A percentile compares a stretch with the other conserved stretches of the same genome.
Conservation (phyloP, 2,888 invertebrate genomes). For the Diloba caeruleocephala region DNA sequence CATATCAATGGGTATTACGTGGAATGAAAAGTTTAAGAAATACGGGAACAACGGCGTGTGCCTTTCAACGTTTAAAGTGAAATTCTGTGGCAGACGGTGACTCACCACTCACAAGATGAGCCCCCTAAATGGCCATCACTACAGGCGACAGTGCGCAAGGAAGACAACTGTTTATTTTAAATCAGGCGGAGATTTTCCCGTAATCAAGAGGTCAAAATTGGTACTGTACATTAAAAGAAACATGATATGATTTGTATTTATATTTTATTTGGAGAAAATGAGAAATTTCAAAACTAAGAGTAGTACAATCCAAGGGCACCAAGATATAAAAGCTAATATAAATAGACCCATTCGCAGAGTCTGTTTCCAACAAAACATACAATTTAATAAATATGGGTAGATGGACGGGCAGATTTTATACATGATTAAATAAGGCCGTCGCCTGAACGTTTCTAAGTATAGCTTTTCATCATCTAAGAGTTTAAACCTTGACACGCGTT, state of each 20-base stretch:
- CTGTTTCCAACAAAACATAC: neutral
- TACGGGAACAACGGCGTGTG: too few species aligned
- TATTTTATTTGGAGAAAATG: neutral
- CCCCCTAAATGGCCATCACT: too few species aligned
- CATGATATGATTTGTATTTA: neutral
- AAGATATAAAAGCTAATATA: conserved; percentile 3
- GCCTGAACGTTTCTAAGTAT: neutral
- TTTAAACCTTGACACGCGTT: neutral
- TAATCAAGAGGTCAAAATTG: too few species aligned
- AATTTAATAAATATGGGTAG: neutral
- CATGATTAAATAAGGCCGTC: neutral
- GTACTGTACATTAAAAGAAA: conserved; percentile 2
- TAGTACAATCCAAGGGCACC: neutral
- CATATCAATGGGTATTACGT: too few species aligned
- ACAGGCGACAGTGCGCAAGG: too few species aligned
- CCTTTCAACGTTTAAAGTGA: too few species aligned
- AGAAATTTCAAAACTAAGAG: neutral
- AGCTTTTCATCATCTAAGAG: neutral
- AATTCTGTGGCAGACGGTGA: too few species aligned
- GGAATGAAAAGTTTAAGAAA: too few species aligned
- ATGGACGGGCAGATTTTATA: conserved; percentile 1
- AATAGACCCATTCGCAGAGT: neutral
- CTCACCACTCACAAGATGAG: too few species aligned
- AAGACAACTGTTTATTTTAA: too few species aligned
- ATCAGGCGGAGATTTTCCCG: too few species aligned